phyloP scores from a whole-genome alignment of 2,888 invertebrate genomes.

The Parascotia fuliginaria region DNA sequence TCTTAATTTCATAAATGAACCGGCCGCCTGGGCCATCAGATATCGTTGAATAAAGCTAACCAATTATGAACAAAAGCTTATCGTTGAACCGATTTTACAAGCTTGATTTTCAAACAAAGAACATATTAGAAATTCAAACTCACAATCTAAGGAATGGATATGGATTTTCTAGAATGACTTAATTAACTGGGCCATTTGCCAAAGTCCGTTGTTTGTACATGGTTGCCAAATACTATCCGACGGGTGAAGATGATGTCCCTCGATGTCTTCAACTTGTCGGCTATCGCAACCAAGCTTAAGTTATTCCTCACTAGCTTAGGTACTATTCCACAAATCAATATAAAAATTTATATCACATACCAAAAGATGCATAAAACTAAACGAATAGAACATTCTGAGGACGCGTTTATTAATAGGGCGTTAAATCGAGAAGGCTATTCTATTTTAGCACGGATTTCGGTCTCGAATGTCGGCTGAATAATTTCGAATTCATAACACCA shows the following conservation, averaged over 20 bases:
- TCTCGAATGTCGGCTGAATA: too few species aligned
- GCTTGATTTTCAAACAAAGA: slow-evolving; percentile 33
- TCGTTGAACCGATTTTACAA: slow-evolving; percentile 35
- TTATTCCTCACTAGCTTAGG: too few species aligned
- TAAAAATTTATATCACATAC: too few species aligned
- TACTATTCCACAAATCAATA: neutral
- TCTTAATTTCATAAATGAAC: slow-evolving; percentile 42
- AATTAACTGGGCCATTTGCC: slow-evolving; percentile 42
- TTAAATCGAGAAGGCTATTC: too few species aligned
- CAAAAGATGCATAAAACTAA: too few species aligned
- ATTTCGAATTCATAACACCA: too few species aligned
- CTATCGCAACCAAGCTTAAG: too few species aligned
- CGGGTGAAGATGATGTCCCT: slow-evolving; percentile 27
- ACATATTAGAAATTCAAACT: slow-evolving; percentile 30
- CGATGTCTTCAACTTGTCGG: slow-evolving; percentile 7
- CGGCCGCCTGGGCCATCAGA: slow-evolving; percentile 36
- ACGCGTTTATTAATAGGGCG: too few species aligned
- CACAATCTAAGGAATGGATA: slow-evolving; percentile 33
- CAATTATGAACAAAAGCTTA: slow-evolving; percentile 45
- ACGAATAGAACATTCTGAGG: too few species aligned
- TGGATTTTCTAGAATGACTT: slow-evolving; percentile 33
- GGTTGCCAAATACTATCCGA: slow-evolving; percentile 26
- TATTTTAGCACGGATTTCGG: too few species aligned
- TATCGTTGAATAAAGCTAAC: slow-evolving; percentile 37
- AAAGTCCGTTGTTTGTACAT: slow-evolving; percentile 23